These are phyloP conservation scores for Scaeva pyrastri DNA, from an alignment of 2,888 invertebrate species.

Conservation along the genomic window DNA sequence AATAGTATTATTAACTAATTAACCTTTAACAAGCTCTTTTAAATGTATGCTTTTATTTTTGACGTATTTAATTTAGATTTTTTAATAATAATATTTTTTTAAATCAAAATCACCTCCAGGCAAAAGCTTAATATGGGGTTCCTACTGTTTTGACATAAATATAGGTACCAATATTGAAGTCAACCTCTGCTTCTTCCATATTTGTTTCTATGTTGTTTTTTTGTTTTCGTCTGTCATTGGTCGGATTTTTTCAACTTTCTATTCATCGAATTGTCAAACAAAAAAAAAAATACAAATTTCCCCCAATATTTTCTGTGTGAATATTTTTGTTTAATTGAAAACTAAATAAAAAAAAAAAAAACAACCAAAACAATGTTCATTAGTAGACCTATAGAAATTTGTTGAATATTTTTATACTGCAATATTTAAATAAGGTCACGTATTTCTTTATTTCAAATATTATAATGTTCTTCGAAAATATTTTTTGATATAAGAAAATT, in stretches of 20 bases:
- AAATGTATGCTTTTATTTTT: no score
- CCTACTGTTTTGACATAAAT: no score
- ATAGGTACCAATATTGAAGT: not conserved
- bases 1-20: no score
- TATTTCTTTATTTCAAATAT: not conserved
- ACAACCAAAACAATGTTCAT: conserved; percentile 10
- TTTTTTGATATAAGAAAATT: not conserved
- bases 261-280: not conserved
- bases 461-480: not conserved
- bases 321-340: conserved; percentile 34
- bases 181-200: not conserved
- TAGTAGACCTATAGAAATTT: conserved; percentile 11
- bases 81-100: no score
- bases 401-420: not conserved
- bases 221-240: not conserved
- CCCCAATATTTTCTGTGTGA: not conserved
- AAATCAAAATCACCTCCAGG: no score
- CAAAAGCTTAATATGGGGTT: no score
- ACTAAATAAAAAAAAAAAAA: not conserved
- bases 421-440: conserved; percentile 15
- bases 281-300: not conserved
- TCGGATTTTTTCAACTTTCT: not conserved
- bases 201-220: not conserved
- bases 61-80: no score
- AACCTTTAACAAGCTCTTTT: no score